Base-by-base conservation (phyloP, 2,888 invertebrate species). In the Archips crataeganus region DNA sequence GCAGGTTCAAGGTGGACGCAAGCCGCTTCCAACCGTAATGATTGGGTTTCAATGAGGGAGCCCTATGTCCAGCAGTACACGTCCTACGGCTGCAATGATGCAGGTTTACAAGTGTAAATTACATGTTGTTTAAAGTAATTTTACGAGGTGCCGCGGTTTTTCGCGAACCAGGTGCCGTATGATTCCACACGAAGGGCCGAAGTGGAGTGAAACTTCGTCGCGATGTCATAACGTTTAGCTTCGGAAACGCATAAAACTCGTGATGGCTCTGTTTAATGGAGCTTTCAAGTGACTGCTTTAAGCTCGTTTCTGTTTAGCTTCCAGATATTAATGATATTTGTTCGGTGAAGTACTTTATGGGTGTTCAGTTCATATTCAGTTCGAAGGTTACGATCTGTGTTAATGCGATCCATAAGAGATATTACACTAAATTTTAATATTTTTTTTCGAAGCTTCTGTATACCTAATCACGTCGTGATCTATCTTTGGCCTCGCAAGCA, bases 141-240 rank as follows among this genome's bases (percentile, higher is more conserved):
- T 23, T 54, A 4, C 23, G 8, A 8, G 5, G 34, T 54, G 54
- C 36, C 32, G 39, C 63, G 23, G 36, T 68, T 57, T 42, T 2
- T 47, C 49, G 13, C 10, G 32, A n/a, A 36, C 10, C 3, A 5
- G n/a, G 15, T 39, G 23, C 65, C 60, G 65, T 74, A 61, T 54
- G 65, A 65, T 70, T 65, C 8, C 60, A 39, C 60, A 54, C 13
- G 45, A 70, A 74, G 74, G 74, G 69, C 70, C 74, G 8, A 51
- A 64, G 51, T 45, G 69, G 72, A 74, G 64, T 68, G 76, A 75
- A 81, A 80, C 79, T 79, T 78, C 76, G 79, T 78, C 75, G 75
- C 79, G 84, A 84, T 81, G 81, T 84, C 81, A 80, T 81, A 83
- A 80, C 78, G 78, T 74, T 78, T 75, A 80, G 80, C 78, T 81